Evolutionary conservation across 2,797 vertebrate genomes (phyloP), one percentile per base, ranked within the genome.

Genomic region (Cyclopterus lumpus): DNA sequence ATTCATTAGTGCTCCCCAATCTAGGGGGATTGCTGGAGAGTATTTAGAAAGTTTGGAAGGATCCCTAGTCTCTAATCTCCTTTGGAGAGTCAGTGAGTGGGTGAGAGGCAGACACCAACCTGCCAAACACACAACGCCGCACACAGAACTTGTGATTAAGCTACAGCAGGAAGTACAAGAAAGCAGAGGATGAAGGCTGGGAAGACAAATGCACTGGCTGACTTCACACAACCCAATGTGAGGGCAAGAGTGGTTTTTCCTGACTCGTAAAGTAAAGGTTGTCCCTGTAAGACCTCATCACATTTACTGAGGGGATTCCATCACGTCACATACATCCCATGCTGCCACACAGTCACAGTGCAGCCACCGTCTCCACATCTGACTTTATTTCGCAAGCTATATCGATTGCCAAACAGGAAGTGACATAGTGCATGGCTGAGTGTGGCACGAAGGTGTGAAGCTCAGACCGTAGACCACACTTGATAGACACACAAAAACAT

Each of bases 61-160:
- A 72, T 85, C 70, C 68, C 81, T 76, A 71, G 72, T 83, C 79
- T 84, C 24, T 28, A 71, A 74, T 90, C 88, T 86, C 82, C 73
- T 80, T 42, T 61, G 76, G 82, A 83, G 81, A 80, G 72, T 85
- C 67, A 70, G 75, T 76, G 86, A 85, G 88, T 91, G 89, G 88
- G 92, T 78, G 90, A 79, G 68, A 79, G 54, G 49, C 80, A 87
- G 85, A 92, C 85, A 82, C 73, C 86, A 76, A 81, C 77, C 88
- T 81, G 81, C 61, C 70, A 60, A 36, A 71, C 71, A 82, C 28
- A 6, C 91, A 88, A 77, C 12, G 1, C 64, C 61, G 66, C 62
- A 73, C 68, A 44, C 63, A 77, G 80, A 84, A 81, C 79, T 82
- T 82, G 81, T 90, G 82, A 91, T 91, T 88, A 86, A 88, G 81